Base-by-base conservation (phyloP, 2,888 invertebrate species). In the Mycalesis mineus region DNA sequence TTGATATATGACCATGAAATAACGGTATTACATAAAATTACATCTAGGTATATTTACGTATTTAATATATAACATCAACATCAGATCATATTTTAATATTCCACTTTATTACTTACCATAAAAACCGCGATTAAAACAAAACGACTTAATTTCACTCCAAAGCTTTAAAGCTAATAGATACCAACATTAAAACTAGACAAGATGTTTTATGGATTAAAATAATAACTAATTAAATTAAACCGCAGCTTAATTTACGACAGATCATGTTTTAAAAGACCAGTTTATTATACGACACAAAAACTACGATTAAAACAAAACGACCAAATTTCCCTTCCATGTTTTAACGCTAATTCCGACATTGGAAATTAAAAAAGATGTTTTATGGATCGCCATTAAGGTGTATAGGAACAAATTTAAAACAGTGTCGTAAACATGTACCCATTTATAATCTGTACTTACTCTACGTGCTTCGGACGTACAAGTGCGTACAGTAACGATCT, bases 381-480 rank as follows among this genome's bases (percentile, higher is more conserved):
- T 62, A 59, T 55, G 40, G 51, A 55, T 36, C 48, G 47, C 52
- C 55, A 52, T 60, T 52, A 60, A 58, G 55, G 51, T 47, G 57
- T 48, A 33, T 33, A 37, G 49, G 40, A 62, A 60, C 57, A 57
- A 62, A 57, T 61, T 61, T 48, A 44, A 58, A 49, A 52, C 52
- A 48, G 22, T 49, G 39, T 49, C 60, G 44, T 64, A 58, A 60
- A 62, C 22, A 36, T 55, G 52, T 57, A 57, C 39, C 42, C 54
- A 58, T 64, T 64, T 64, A 60, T 60, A 64, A 60, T 53, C 53
- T 61, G 52, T 60, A 51, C 40, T 55, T 54, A 56, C 62, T 47
- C 22, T 22, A 22, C 22, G 22, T 45, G 47, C 44, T 40, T 33
- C 47, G 56, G 58, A 62, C 61, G 58, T 55, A 58, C 61, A 49